Percentiles rank a stretch among this genome's conserved stretches.
These are phyloP conservation scores for Drosophila orosa DNA, from an alignment of 1,140 invertebrate genomes.

Conservation along the genomic window DNA sequence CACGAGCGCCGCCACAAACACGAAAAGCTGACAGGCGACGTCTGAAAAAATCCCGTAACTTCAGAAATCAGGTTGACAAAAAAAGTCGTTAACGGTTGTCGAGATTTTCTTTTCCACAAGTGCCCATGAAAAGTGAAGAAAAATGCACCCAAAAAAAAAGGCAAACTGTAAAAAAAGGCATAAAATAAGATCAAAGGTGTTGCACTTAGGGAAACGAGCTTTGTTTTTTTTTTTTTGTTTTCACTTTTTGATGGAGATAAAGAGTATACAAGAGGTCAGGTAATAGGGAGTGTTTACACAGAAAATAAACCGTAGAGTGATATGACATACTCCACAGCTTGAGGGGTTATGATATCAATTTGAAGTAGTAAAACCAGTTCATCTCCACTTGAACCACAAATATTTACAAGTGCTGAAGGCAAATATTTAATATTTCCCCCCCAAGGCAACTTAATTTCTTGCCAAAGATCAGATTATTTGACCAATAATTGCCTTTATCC, in stretches of 20 bases:
- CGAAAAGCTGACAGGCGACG: slow-evolving; percentile 18
- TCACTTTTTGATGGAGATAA: slow-evolving; percentile 7
- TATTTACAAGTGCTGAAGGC: background rate
- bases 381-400: background rate
- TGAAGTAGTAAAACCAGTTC: background rate
- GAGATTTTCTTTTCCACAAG: slow-evolving; percentile 29
- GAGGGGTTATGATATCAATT: background rate
- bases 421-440: background rate
- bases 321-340: background rate
- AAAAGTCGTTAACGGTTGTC: slow-evolving; percentile 37
- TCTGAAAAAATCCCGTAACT: background rate
- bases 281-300: slow-evolving; percentile 24
- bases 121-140: slow-evolving; percentile 25
- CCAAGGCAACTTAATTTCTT: background rate
- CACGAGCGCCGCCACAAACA: slow-evolving; percentile 23
- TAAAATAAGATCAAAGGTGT: slow-evolving; percentile 40
- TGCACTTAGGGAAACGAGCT: slow-evolving; percentile 33
- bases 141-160: slow-evolving; percentile 8
- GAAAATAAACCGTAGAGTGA: slow-evolving; percentile 4
- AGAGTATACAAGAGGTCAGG: background rate
- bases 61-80: slow-evolving; percentile 49
- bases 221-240: slow-evolving; percentile 3
- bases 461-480: background rate
- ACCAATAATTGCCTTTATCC: background rate
- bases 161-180: slow-evolving; percentile 21